Base-by-base conservation (phyloP, 1,140 invertebrate species). In the Drosophila sechellia region DNA sequence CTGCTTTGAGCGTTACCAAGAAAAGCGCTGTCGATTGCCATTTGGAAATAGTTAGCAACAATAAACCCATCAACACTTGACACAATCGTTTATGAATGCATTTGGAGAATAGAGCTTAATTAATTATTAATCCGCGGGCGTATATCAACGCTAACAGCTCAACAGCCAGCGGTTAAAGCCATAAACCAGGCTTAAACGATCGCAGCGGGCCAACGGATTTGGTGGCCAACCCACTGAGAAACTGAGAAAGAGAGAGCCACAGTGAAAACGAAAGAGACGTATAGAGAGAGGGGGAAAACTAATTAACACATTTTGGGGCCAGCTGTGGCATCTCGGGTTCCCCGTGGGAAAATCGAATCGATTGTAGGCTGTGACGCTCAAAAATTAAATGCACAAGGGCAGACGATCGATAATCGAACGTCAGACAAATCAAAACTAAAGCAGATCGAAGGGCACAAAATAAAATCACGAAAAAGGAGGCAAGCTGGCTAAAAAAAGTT, bases 51-150 rank as follows among this genome's bases (percentile, higher is more conserved):
- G 46, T 69, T 64, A 58, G 56, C 22, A 35, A 87, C 83, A 77
- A 84, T 87, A 89, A 89, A 89, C 66, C 61, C 77, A 87, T 87
- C 84, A 87, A 89, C 84, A 87, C 84, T 87, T 87, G 84, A 89
- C 84, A 89, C 76, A 87, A 80, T 79, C 84, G 79, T 56, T 87
- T 89, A 87, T 74, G 79, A 89, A 87, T 87, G 79, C 74, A 84
- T 89, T 89, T 83, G 68, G 68, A n/a, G 37, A 70, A 39, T 55
- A 66, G 66, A 27, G 80, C 81, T 64, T 87, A 87, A 87, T 87
- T 87, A 89, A 89, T 89, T 87, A 89, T 77, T 79, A 73, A 89
- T 89, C 79, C 74, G 63, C 78, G 70, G 84, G 79, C 84, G 71
- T 89, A 76, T 83, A 66, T 89, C 84, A 89, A 69, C 79, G 61